Percentiles rank a stretch among this genome's conserved stretches.
Evolutionary conservation across 1,140 invertebrate species (phyloP).

Genomic region (Stegodyphus dumicola): DNA sequence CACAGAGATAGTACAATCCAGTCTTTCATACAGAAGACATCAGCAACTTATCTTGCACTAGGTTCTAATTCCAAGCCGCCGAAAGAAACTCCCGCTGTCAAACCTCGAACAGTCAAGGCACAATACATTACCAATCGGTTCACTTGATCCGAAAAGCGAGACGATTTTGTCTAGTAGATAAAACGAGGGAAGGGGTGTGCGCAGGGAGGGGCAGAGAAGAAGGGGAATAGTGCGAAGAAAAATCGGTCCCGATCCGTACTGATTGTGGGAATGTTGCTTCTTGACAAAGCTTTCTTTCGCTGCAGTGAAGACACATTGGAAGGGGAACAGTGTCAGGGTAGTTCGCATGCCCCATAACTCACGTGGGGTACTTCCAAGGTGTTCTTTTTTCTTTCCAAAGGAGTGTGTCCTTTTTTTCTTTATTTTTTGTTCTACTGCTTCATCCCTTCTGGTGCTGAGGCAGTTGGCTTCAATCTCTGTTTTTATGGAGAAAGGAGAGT

Average conservation of each 20-base stretch:
- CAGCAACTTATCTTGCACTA: too few species aligned
- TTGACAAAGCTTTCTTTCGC: constrained; percentile 55
- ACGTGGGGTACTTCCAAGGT: not conserved
- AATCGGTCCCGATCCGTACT: constrained; percentile 43
- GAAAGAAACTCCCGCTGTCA: too few species aligned
- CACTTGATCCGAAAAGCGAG: constrained; percentile 22
- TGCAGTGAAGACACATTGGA: constrained; percentile 58
- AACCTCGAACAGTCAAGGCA: not conserved
- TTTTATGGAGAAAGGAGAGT: too few species aligned
- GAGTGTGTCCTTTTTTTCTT: not conserved
- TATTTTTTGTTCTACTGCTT: not conserved
- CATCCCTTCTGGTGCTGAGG: too few species aligned
- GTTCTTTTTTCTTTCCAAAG: not conserved
- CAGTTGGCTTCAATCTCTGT: too few species aligned
- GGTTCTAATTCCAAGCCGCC: too few species aligned
- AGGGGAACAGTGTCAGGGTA: constrained; percentile 41
- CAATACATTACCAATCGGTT: constrained; percentile 35
- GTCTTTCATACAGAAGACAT: too few species aligned
- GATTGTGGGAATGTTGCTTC: constrained; percentile 49
- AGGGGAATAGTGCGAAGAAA: constrained; percentile 34
- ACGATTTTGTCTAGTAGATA: not conserved
- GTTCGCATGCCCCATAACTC: constrained; percentile 53
- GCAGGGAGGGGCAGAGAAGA: not conserved
- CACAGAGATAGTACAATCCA: too few species aligned
- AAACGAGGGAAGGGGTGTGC: too few species aligned